Evolutionary conservation across 2,113 vertebrate genomes (phyloP), one percentile per base, ranked within the genome.

Genomic region (Podilymbus podiceps): DNA sequence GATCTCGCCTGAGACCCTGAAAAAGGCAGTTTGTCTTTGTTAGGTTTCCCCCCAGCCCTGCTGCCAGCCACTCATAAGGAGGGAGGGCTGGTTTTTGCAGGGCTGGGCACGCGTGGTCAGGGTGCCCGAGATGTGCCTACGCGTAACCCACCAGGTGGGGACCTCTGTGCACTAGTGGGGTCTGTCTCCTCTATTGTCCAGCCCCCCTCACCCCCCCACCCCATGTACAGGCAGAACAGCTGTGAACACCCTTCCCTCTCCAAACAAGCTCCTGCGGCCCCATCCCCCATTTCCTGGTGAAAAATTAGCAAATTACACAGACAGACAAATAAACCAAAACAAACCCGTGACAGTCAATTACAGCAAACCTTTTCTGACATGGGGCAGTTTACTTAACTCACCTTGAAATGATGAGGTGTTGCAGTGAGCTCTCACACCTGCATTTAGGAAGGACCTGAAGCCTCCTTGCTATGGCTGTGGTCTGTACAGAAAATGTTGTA

Each of bases 391-490:
- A 62, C 59, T 91, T 90, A 77, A 82, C 18, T 83, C 42, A 85
- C 78, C 81, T 93, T 74, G 63, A 77, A 94, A 66, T 77, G 55
- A 90, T 80, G 91, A 89, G 60, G 67, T 95, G 88, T 44, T 88
- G 50, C 56, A 63, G 35, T 78, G 83, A 96, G 55, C 6, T 84
- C 66, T 75, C 88, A 90, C 76, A 87, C n/a, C 68, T 88, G 59
- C 15, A 6, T 60, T 81, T 33, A 63, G 42, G 74, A 47, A 49
- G n/a, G 47, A 31, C 31, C 20, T 33, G 40, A 60, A 74, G 23
- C 4, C 6, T 31, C 12, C 9, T 60, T 47, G 12, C 46, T 11
- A 5, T 14, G 21, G 8, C 15, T 58, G 19, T 67, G 33, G 9
- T 76, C 30, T 68, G 7, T 40, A 38, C 27, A 60, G 49, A 71